A percentile compares a stretch with the other conserved stretches of the same genome.
These are phyloP conservation scores for Rhea americana DNA, from an alignment of 2,113 vertebrate genomes.

Conservation along the genomic window DNA sequence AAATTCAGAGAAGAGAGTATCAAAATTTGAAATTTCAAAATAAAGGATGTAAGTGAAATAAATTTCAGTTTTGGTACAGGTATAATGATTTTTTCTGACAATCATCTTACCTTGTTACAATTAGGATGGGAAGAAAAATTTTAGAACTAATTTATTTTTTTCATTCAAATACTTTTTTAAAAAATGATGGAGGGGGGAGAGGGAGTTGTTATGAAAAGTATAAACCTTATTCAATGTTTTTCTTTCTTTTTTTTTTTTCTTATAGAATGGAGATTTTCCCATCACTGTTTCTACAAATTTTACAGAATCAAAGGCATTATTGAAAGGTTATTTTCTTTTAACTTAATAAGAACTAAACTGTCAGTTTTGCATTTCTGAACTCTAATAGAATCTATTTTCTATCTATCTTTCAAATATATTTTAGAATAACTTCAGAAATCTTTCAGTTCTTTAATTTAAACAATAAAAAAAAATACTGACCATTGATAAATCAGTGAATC, in stretches of 20 bases:
- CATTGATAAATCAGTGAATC: neutral
- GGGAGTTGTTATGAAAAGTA: neutral
- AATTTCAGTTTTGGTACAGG: neutral
- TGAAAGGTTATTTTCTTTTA: neutral
- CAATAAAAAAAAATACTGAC: neutral
- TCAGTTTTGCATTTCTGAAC: neutral
- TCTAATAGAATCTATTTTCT: neutral
- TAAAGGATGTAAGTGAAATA: neutral
- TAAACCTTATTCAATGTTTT: neutral
- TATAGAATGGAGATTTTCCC: neutral
- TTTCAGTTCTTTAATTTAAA: neutral
- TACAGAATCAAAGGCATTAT: neutral
- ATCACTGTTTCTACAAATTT: neutral
- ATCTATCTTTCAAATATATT: too few relatives aligned
- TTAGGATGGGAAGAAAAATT: neutral
- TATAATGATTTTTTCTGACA: neutral
- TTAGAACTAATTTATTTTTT: neutral
- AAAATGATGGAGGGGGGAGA: rapidly evolving
- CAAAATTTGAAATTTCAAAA: neutral
- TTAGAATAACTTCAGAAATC: neutral
- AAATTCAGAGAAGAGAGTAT: neutral
- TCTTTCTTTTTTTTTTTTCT: too few relatives aligned
- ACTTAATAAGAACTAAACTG: neutral
- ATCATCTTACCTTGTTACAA: neutral
- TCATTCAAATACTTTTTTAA: neutral